phyloP scores from a whole-genome alignment of 2,113 vertebrate species.

The Rissa tridactyla region DNA sequence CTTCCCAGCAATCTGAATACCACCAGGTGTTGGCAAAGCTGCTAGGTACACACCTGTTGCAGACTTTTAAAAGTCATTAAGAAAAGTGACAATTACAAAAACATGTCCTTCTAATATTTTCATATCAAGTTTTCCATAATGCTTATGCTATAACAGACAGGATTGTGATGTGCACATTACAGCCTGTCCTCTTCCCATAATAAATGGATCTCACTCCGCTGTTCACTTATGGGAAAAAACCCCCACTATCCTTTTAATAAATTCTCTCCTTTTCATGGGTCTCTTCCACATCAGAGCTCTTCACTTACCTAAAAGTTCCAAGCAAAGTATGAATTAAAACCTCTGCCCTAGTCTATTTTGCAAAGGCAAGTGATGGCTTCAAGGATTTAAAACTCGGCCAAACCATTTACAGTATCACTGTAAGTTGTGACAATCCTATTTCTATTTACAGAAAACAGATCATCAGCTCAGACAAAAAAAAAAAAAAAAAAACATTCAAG shows the following conservation, averaged over 20 bases:
- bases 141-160: background rate
- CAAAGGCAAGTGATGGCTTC: background rate
- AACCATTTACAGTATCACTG: background rate
- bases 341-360: background rate
- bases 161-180: background rate
- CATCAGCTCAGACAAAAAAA: background rate
- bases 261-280: background rate
- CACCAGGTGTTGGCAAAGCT: constrained; percentile 90
- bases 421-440: background rate
- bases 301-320: background rate
- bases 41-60: constrained; percentile 95
- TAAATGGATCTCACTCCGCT: background rate
- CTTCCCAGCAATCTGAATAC: constrained; percentile 95
- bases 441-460: background rate
- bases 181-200: background rate
- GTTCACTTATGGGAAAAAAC: background rate
- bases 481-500: background rate
- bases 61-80: constrained; percentile 76
- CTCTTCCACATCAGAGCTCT: background rate
- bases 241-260: background rate
- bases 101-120: background rate
- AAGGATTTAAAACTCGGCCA: background rate
- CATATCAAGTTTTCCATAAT: background rate
- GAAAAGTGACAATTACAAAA: background rate
- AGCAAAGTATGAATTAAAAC: background rate